Conservation (phyloP, 2,888 invertebrate species). For the Pheosia gnoma region DNA sequence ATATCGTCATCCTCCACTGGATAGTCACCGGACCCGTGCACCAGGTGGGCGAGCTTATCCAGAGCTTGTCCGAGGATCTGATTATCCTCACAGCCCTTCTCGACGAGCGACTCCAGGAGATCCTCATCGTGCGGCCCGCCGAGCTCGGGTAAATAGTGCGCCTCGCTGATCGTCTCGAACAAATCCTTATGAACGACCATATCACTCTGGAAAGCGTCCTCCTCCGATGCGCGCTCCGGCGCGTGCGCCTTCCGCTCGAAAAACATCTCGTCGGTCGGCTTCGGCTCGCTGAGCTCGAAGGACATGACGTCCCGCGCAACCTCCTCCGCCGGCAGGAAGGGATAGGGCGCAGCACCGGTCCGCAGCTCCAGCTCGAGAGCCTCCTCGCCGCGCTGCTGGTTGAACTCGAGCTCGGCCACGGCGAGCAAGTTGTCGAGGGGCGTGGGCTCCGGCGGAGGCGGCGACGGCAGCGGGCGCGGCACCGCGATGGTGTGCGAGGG, state of each 20-base stretch:
- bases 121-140: constrained; percentile 80
- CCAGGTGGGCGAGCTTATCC: constrained; percentile 73
- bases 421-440: constrained; percentile 86
- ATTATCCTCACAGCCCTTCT: constrained; percentile 86
- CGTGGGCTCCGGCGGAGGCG: constrained; percentile 78
- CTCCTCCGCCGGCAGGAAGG: constrained; percentile 67
- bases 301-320: constrained; percentile 72
- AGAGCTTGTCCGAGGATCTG: constrained; percentile 77
- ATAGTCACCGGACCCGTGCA: constrained; percentile 71
- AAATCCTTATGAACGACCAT: constrained; percentile 73
- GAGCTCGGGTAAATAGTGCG: constrained; percentile 75
- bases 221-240: constrained; percentile 51
- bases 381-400: constrained; percentile 80
- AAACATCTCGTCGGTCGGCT: constrained; percentile 65
- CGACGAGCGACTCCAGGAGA: constrained; percentile 84
- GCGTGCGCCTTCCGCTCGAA: constrained; percentile 61
- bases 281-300: constrained; percentile 69
- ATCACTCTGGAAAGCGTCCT: constrained; percentile 61
- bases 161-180: constrained; percentile 79
- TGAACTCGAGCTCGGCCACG: constrained; percentile 86
- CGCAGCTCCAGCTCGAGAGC: constrained; percentile 59
- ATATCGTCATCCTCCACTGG: constrained; percentile 78
- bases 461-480: constrained; percentile 54
- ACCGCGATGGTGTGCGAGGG: constrained; percentile 86
- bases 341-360: constrained; percentile 49